Evolutionary conservation across 2,888 invertebrate genomes (phyloP), one percentile per base, ranked within the genome.

Genomic region (Drosophila anceps): DNA sequence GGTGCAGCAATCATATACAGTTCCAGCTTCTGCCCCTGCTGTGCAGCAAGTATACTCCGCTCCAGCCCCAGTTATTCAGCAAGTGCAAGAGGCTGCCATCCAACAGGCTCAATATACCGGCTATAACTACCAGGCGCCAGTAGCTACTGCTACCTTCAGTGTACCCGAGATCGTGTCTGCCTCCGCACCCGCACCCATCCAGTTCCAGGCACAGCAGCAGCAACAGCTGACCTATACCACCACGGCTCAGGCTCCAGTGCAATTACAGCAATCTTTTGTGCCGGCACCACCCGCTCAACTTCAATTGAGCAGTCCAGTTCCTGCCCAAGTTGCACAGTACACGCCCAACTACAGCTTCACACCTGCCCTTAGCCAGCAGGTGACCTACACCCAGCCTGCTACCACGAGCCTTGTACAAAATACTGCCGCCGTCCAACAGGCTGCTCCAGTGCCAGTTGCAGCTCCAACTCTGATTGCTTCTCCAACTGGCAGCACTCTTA

Each of bases 51-150:
- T 63, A 27, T n/a, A 54, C 65, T 20, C 69, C n/a, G 44, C 57
- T 37, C 59, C 69, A 1, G 62, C 68, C 48, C 70, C 63, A 12
- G 68, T 46, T 12, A 46, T 46, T 4, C 78, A 58, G 12, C 58
- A 58, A 2, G 31, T 44, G 15, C 58, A 58, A 12, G 33, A 78
- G 15, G 59, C 59, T n/a, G 18, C 31, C 48, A 37, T 58, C 7
- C 69, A 63, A 12, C 39, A 73, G 68, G 10, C 51, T 1, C 73
- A 70, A 12, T 65, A 64, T 60, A 46, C 27, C 35, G 67, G 69
- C 55, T 81, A 81, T 54, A 70, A 27, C 31, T 80, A 79, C 51
- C 81, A 73, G 51, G 50, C 66, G 6, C 66, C 78, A 18, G 59
- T 51, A 24, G 18, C 69, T 29, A 66, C 66, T 8, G 33, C 69